A percentile compares a stretch with the other conserved stretches of the same genome.
Conservation (phyloP, 2,797 vertebrate genomes). For the Meda fulgida region DNA sequence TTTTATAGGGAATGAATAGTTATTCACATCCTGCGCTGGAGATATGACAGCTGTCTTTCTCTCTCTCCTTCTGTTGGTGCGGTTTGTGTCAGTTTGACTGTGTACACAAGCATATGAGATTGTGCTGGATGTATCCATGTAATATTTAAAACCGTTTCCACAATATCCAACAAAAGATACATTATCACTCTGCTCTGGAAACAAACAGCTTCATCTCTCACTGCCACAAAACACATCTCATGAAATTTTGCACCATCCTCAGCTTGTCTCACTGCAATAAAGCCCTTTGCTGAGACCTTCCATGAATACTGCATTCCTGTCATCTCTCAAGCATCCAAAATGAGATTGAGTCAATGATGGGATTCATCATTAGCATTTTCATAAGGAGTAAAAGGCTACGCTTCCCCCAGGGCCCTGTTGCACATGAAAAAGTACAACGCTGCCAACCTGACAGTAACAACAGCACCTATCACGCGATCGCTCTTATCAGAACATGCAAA, state of each 20-base stretch:
- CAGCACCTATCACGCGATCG: slow-evolving; percentile 14
- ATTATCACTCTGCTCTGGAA: slow-evolving; percentile 25
- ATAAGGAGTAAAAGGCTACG: slow-evolving; percentile 47
- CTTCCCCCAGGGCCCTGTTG: slow-evolving; percentile 19
- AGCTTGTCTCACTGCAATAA: slow-evolving; percentile 36
- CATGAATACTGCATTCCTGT: slow-evolving; percentile 57
- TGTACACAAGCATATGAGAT: slow-evolving; percentile 8
- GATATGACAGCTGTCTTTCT: slow-evolving; percentile 25
- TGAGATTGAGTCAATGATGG: slow-evolving; percentile 53
- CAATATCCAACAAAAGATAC: slow-evolving; percentile 2
- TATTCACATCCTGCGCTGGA: slow-evolving; percentile 18
- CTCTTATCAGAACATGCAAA: slow-evolving; percentile 45
- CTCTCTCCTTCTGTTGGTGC: slow-evolving; percentile 6
- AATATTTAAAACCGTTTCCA: slow-evolving; percentile 41
- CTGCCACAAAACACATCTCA: slow-evolving; percentile 1
- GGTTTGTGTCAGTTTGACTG: not conserved
- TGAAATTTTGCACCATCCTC: slow-evolving; percentile 37
- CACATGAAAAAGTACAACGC: slow-evolving; percentile 30
- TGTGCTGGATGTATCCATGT: slow-evolving; percentile 32
- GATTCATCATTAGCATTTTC: slow-evolving; percentile 58
- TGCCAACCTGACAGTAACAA: slow-evolving; percentile 10
- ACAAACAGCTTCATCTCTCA: slow-evolving; percentile 32
- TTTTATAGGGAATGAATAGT: slow-evolving; percentile 11
- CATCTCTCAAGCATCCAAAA: slow-evolving; percentile 48
- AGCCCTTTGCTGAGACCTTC: slow-evolving; percentile 31